phyloP scores from a whole-genome alignment of 2,888 invertebrate genomes.

The Maniola hyperantus region DNA sequence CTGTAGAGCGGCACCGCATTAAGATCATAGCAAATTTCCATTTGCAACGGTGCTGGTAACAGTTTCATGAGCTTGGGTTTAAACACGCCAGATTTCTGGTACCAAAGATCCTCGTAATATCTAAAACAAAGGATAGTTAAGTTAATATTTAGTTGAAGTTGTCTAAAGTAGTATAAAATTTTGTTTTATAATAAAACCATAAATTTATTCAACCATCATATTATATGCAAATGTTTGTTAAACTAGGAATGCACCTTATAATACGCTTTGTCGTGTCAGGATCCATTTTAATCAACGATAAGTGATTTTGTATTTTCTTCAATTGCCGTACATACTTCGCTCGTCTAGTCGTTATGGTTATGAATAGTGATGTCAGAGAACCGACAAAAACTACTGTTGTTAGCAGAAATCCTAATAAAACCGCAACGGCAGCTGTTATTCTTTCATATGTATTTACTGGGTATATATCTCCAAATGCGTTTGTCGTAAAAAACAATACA shows the following conservation, averaged over 20 bases:
- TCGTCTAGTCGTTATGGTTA: slow-evolving; percentile 73
- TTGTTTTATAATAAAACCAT: not conserved
- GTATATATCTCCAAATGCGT: slow-evolving; percentile 73
- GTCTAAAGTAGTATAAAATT: too few species aligned
- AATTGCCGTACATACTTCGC: slow-evolving; percentile 72
- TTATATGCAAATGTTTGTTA: too few species aligned
- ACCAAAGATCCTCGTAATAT: slow-evolving; percentile 80
- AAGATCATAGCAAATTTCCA: slow-evolving; percentile 79
- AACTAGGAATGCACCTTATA: slow-evolving; percentile 55
- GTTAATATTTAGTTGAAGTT: too few species aligned
- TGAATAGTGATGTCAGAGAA: slow-evolving; percentile 76
- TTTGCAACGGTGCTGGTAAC: slow-evolving; percentile 74
- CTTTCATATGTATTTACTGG: slow-evolving; percentile 71
- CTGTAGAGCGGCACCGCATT: slow-evolving; percentile 77
- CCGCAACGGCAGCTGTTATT: slow-evolving; percentile 62
- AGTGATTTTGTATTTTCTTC: slow-evolving; percentile 70
- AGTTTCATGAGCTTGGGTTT: slow-evolving; percentile 67
- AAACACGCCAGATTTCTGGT: slow-evolving; percentile 77
- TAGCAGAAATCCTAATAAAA: slow-evolving; percentile 70
- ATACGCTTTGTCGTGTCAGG: slow-evolving; percentile 65
- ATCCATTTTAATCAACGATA: slow-evolving; percentile 71
- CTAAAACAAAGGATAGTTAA: slow-evolving; percentile 43
- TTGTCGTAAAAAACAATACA: slow-evolving; percentile 73
- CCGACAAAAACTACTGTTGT: slow-evolving; percentile 79
- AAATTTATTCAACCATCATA: not conserved